Percentiles rank a stretch among this genome's conserved stretches.
Evolutionary conservation across 37 sponge, comb jelly and placozoan genomes (phyloP).

Genomic region (Ephydatia muelleri): DNA sequence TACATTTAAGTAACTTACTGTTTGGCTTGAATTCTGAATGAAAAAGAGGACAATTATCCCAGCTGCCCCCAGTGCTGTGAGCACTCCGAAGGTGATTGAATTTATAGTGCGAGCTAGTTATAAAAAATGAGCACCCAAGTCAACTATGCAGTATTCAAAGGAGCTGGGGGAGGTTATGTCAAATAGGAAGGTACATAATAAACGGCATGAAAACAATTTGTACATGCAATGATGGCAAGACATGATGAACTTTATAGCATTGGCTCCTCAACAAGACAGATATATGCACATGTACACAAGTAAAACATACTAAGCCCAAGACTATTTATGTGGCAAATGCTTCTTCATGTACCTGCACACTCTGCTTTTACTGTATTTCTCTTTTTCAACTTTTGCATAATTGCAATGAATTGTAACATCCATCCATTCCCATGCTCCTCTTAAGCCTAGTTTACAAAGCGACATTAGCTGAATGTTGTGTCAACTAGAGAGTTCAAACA

Average conservation of each 20-base stretch:
- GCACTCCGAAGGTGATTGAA: constrained; percentile 57
- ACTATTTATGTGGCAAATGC: neutral
- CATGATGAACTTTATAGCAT: too few relatives aligned
- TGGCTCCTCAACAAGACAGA: neutral
- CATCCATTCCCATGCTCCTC: too few relatives aligned
- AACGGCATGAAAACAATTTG: too few relatives aligned
- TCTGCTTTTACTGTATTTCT: neutral
- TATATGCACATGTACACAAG: constrained; percentile 6
- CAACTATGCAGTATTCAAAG: neutral
- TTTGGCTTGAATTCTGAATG: constrained; percentile 12
- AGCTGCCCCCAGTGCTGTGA: constrained; percentile 54
- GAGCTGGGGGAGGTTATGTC: neutral
- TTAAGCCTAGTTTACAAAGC: too few relatives aligned
- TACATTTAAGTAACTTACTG: constrained; percentile 14
- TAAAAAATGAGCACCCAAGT: neutral
- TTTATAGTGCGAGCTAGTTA: constrained; percentile 40
- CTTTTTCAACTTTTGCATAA: too few relatives aligned
- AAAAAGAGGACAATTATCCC: constrained; percentile 48
- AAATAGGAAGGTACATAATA: too few relatives aligned
- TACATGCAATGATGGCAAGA: too few relatives aligned
- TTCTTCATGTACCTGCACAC: neutral
- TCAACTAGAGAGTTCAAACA: too few relatives aligned
- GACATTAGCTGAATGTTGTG: too few relatives aligned
- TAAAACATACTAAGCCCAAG: neutral
- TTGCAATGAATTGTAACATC: too few relatives aligned